Percentiles rank a stretch among this genome's conserved stretches.
Evolutionary conservation across 35 echinoderm and acorn worm species (phyloP).

Genomic region (Anneissia japonica): DNA sequence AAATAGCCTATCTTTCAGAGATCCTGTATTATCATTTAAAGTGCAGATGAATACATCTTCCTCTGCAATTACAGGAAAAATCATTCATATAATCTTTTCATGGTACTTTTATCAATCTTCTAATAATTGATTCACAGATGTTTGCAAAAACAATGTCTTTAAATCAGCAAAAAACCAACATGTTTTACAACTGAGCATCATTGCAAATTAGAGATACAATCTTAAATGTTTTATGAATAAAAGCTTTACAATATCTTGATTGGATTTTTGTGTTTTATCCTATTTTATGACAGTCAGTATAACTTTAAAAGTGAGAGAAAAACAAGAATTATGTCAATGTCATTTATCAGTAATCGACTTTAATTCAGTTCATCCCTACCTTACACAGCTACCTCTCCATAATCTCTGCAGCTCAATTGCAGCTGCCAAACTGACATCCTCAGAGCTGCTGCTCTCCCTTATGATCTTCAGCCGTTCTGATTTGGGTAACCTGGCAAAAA

Average conservation of each 20-base stretch:
- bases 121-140: no score
- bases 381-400: constrained; percentile 69
- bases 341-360: no score
- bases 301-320: background rate
- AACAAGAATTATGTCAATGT: background rate
- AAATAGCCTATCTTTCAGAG: no score
- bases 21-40: no score
- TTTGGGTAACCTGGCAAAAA: constrained; percentile 45
- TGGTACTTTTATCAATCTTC: no score
- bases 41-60: no score
- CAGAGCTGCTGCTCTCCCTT: constrained; percentile 3
- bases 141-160: no score
- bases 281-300: background rate
- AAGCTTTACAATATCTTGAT: background rate
- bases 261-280: background rate
- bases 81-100: no score
- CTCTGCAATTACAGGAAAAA: no score
- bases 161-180: no score
- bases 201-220: background rate
- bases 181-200: no score
- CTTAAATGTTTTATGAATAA: background rate
- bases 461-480: constrained; percentile 48
- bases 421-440: constrained; percentile 53
- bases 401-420: constrained; percentile 77
- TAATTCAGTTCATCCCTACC: no score